Evolutionary conservation across 2,888 invertebrate species (phyloP), one percentile per base, ranked within the genome.

Genomic region (Morpho deidamia): DNA sequence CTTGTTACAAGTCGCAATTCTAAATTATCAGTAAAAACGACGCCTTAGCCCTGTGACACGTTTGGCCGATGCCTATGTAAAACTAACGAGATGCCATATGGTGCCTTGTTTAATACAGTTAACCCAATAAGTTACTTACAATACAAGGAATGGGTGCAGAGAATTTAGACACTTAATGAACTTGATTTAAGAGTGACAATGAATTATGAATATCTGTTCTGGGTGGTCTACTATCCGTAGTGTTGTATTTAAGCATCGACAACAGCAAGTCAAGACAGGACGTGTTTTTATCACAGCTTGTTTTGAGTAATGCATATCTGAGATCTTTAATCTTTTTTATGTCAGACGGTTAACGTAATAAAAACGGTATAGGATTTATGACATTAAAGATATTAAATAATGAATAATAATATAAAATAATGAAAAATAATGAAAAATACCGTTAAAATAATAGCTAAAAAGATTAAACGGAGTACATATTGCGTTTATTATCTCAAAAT

Each of bases 61-160:
- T 77, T 69, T 75, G 70, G 76, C 74, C 76, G 52, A 52, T 72
- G 70, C 58, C 69, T 71, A 70, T 72, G 74, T 73, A 71, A 69
- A 66, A 72, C 74, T 72, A 76, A 72, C 74, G 71, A 68, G 74
- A 72, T 68, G 70, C 82, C 84, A 83, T 83, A 83, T 83, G 84
- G 83, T 70, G 59, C 56, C 47, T 68, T 70, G 69, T 62, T 62
- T 71, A 55, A 41, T 37, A 46, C 37, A 49, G 70, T 70, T 78
- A 78, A 76, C 79, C 81, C 74, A 77, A 77, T 43, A 38, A 11
- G 50, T 44, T 38, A 9, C 41, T 42, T 42, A 43, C 38, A 38
- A 50, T 10, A 42, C 23, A 67, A 67, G n/a, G 33, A 40, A 44
- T 48, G 12, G 12, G 51, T 68, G 57, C 48, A 59, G 47, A 59